Base-by-base conservation (phyloP, 2,113 vertebrate species). In the Clupea harengus region DNA sequence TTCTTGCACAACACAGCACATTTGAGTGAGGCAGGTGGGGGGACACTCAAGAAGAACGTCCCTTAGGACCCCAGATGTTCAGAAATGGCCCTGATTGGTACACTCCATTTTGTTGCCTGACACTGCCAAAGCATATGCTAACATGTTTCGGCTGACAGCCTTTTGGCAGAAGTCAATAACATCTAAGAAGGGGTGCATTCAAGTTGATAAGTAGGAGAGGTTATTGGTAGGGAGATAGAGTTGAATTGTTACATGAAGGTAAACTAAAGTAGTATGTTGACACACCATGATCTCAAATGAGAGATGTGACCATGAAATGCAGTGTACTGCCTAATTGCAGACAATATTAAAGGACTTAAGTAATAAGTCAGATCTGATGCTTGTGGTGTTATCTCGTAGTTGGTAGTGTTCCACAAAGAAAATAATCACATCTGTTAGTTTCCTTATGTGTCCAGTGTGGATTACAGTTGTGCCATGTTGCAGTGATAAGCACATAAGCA, bases 1-100 rank as follows among this genome's bases (percentile, higher is more conserved):
- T 28, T 67, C 8, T 11, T 10, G 18, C 13, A 57, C 17, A 54
- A 54, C 52, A 54, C 15, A 54, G 17, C 52, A 17, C 13, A 54
- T 54, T 60, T 60, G 18, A 4, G 20, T 60, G 54, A 60, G 18
- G 18, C 20, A 60, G 54, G 54, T 60, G 18, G 54, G 20, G 54
- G 54, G 54, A 22, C 64, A 67, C 64, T 67, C 25, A 67, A 67
- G 25, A 28, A 0, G 7, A 60, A 9, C 28, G 64, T 67, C n/a
- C 64, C 64, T 67, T 28, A 28, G 25, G 64, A 67, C 64, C 25
- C 64, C 64, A 67, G 64, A 67, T 67, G n/a, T 67, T 67, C 64
- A 28, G 25, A 67, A 28, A 28, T 67, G 64, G 25, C 64, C n/a
- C 7, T 28, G n/a, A 67, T 28, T 67, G 64, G 2, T 28, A 10